Percentiles rank a stretch among this genome's conserved stretches.
phyloP scores from a whole-genome alignment of 2,888 invertebrate species.

The Euplexia lucipara region DNA sequence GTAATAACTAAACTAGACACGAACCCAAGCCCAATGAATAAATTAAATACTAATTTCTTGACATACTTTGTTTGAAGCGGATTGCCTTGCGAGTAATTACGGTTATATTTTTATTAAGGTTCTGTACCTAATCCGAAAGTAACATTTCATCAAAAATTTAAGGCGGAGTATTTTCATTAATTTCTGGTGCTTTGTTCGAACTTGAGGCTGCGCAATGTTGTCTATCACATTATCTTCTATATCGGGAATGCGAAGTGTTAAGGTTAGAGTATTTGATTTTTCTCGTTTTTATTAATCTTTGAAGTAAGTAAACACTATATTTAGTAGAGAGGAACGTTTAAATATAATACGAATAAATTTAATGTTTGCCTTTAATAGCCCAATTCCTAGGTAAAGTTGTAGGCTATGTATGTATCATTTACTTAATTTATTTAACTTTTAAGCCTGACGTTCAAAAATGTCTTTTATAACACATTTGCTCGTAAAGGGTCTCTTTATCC shows the following conservation, averaged over 20 bases:
- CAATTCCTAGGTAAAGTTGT: too few relatives aligned
- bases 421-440: too few relatives aligned
- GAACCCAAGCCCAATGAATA: conserved; percentile 86
- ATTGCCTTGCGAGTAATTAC: conserved; percentile 87
- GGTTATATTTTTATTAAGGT: conserved; percentile 77
- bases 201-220: conserved; percentile 22
- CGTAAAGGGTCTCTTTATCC: too few relatives aligned
- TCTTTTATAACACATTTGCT: too few relatives aligned
- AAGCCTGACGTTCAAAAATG: too few relatives aligned
- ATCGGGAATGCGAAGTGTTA: conserved; percentile 1
- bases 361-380: too few relatives aligned
- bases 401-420: too few relatives aligned
- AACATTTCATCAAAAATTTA: conserved; percentile 55
- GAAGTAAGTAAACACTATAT: not conserved
- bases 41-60: conserved; percentile 89
- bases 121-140: conserved; percentile 66
- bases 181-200: conserved; percentile 45
- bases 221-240: conserved; percentile 27
- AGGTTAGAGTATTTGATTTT: conserved; percentile 11
- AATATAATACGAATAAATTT: too few relatives aligned
- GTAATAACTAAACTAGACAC: conserved; percentile 84
- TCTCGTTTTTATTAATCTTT: not conserved
- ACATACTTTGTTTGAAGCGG: conserved; percentile 85
- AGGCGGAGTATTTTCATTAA: conserved; percentile 48
- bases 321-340: not conserved